These are phyloP conservation scores for Atta cephalotes DNA, from an alignment of 1,140 invertebrate genomes.

Conservation along the genomic window DNA sequence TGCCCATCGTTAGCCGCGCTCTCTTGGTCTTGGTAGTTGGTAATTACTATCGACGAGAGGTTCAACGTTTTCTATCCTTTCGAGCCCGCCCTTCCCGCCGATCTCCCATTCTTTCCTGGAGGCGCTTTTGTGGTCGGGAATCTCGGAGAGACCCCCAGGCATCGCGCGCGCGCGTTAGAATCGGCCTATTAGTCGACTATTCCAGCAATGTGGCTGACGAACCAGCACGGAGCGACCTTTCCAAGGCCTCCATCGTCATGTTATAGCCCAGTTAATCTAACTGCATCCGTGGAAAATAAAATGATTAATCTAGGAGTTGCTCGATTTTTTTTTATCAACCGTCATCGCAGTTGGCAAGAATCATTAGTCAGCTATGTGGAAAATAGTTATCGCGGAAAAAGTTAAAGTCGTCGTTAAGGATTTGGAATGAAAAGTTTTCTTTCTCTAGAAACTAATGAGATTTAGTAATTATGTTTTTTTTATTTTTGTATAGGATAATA, in stretches of 20 bases:
- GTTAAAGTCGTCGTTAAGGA: not conserved
- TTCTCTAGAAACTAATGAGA: conserved; percentile 9
- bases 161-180: conserved; percentile 48
- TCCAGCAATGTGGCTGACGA: conserved; percentile 73
- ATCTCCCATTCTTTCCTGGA: conserved; percentile 13
- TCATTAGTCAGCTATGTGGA: conserved; percentile 23
- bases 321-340: not conserved
- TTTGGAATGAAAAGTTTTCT: not conserved
- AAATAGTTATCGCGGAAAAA: too few relatives aligned
- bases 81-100: not conserved
- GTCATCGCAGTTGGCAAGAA: not conserved
- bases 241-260: conserved; percentile 61
- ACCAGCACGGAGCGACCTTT: conserved; percentile 73
- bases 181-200: conserved; percentile 73
- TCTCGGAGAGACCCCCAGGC: conserved; percentile 28
- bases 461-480: not conserved
- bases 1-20: conserved; percentile 48
- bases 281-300: conserved; percentile 28
- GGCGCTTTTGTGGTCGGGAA: conserved; percentile 55
- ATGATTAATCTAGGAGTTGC: not conserved
- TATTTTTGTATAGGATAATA: not conserved
- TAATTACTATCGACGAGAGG: conserved; percentile 59
- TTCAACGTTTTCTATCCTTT: conserved; percentile 43
- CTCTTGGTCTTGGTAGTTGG: conserved; percentile 62
- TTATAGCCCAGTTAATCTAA: conserved; percentile 51